A percentile compares a stretch with the other conserved stretches of the same genome.
phyloP scores from a whole-genome alignment of 2,797 vertebrate species.

The Molothrus aeneus region DNA sequence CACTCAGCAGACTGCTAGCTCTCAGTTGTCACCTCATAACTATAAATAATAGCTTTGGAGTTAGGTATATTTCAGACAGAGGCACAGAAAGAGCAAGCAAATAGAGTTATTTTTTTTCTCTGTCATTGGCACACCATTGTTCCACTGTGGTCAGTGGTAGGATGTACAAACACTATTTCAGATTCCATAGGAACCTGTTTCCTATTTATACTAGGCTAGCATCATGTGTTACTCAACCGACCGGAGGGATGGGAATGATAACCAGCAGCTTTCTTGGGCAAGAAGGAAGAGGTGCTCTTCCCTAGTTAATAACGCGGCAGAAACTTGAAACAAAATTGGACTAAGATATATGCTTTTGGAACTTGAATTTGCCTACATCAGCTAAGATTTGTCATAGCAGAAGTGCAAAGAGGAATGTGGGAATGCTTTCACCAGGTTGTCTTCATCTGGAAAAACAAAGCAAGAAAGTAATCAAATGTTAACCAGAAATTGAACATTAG shows the following conservation, averaged over 20 bases:
- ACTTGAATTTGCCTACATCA: conserved; percentile 12
- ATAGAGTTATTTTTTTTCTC: conserved; percentile 28
- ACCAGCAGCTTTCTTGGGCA: conserved; percentile 44
- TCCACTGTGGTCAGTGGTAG: conserved; percentile 72
- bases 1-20: conserved; percentile 73
- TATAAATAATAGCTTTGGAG: conserved; percentile 70
- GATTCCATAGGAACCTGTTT: conserved; percentile 71
- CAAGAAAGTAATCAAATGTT: conserved; percentile 16
- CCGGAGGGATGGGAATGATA: conserved; percentile 26
- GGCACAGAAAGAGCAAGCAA: conserved; percentile 57
- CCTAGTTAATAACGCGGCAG: conserved; percentile 22
- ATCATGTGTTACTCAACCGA: conserved; percentile 27
- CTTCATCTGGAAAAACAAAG: conserved; percentile 41
- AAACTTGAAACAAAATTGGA: conserved; percentile 7
- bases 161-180: conserved; percentile 59
- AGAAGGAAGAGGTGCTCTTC: conserved; percentile 36
- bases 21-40: conserved; percentile 74
- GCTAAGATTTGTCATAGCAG: conserved; percentile 30
- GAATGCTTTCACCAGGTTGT: conserved; percentile 42
- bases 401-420: conserved; percentile 31
- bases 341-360: neutral
- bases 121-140: conserved; percentile 58
- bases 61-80: conserved; percentile 53
- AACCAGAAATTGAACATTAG: conserved; percentile 14
- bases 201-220: conserved; percentile 58